Base-by-base conservation (phyloP, 1,140 invertebrate genomes). In the Mizuhopecten yessoensis region DNA sequence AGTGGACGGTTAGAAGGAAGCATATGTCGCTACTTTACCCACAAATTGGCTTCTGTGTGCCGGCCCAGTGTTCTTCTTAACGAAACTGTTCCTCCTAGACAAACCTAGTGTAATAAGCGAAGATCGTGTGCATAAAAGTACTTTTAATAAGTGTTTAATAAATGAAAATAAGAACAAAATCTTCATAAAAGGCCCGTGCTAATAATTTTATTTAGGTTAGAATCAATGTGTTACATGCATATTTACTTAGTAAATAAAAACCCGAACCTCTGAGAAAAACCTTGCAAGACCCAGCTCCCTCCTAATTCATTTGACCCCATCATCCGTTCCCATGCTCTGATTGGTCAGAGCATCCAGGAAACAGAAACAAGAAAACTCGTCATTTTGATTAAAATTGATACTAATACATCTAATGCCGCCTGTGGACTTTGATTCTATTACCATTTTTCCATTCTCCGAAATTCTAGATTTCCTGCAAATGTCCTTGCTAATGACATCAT, bases 381-480 rank as follows among this genome's bases (percentile, higher is more conserved):
- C 57, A 75, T 75, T 75, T 75, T 75, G 42, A 45, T 45, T 45
- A 13, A 20, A 45, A 17, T 45, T 45, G 57, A 75, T 75, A 75
- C 57, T 75, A 29, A 75, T 75, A 75, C 57, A 29, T 75, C n/a
- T 75, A 75, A 75, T n/a, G 17, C 57, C 11, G 57, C 11, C 57
- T 29, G 29, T 75, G n/a, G 57, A 29, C 57, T 75, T 49, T 75
- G 57, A 75, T 75, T 75, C 57, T 75, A 75, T 75, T 75, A 75
- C 57, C 9, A 75, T n/a, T 75, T n/a, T 29, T 75, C 57, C n/a
- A 29, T 75, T 75, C 57, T 75, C 23, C n/a, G 57, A 75, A 75
- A 75, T 75, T 75, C 57, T 75, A 29, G 57, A 75, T 75, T 75
- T 75, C 57, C 17, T 75, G 57, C 57, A 75, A 75, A 75, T 75